Percentiles rank a stretch among this genome's conserved stretches.
Conservation (phyloP, 1,140 invertebrate species). For the Lordiphosa mommai region DNA sequence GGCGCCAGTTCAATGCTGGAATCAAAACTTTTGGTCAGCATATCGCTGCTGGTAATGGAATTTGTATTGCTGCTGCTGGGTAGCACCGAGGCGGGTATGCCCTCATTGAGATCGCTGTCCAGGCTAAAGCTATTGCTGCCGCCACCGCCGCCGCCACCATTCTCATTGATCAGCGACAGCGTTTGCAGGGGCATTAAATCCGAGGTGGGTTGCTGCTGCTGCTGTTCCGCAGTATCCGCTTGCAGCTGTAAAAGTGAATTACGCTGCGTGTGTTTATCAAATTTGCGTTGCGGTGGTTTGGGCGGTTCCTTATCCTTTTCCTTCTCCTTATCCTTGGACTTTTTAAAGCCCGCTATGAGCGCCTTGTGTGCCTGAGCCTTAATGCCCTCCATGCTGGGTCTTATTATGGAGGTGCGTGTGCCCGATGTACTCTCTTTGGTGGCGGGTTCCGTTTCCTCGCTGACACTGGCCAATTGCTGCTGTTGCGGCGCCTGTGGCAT, state of each 20-base stretch:
- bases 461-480: constrained; percentile 68
- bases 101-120: constrained; percentile 66
- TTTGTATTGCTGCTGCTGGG: constrained; percentile 67
- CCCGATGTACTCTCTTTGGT: constrained; percentile 60
- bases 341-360: constrained; percentile 76
- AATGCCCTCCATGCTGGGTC: constrained; percentile 78
- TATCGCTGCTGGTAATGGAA: constrained; percentile 72
- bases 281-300: constrained; percentile 74
- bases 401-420: constrained; percentile 67
- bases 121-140: constrained; percentile 73
- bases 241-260: constrained; percentile 73
- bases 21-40: constrained; percentile 74
- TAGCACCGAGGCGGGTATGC: constrained; percentile 16
- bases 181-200: constrained; percentile 70
- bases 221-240: constrained; percentile 32
- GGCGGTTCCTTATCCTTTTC: constrained; percentile 70
- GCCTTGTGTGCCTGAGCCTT: constrained; percentile 78
- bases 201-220: constrained; percentile 23
- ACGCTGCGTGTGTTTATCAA: constrained; percentile 75
- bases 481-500: constrained; percentile 62
- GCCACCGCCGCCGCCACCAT: constrained; percentile 35
- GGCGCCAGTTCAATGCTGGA: constrained; percentile 69
- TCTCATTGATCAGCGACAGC: constrained; percentile 67
- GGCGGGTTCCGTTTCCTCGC: constrained; percentile 65
- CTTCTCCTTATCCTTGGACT: constrained; percentile 77